Evolutionary conservation across 2,888 invertebrate genomes (phyloP).

Genomic region (Ectemnius lituratus): DNA sequence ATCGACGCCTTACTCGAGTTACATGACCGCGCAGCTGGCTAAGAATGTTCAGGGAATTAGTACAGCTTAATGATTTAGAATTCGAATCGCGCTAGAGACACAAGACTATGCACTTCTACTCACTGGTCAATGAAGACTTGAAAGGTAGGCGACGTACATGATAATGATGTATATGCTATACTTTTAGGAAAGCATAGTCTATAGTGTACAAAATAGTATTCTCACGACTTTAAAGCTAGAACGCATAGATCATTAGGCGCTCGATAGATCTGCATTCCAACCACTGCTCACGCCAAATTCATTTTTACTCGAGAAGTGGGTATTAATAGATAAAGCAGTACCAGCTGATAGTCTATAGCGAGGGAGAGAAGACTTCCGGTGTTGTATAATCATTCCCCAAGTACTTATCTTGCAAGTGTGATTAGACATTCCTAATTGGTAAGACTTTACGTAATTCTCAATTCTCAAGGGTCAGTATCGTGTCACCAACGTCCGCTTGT

Average conservation of each 20-base stretch:
- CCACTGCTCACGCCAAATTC: too few relatives aligned
- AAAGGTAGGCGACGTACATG: neutral
- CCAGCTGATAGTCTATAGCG: too few relatives aligned
- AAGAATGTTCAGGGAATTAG: neutral
- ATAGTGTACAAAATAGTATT: too few relatives aligned
- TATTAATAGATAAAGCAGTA: too few relatives aligned
- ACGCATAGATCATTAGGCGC: too few relatives aligned
- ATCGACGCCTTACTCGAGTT: slow-evolving; percentile 64
- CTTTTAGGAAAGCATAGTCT: too few relatives aligned
- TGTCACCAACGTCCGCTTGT: too few relatives aligned
- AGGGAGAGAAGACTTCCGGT: too few relatives aligned
- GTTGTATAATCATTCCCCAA: neutral
- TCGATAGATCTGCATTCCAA: too few relatives aligned
- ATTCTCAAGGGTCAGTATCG: neutral
- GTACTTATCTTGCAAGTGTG: slow-evolving; percentile 1
- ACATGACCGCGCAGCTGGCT: slow-evolving; percentile 48
- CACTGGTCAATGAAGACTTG: neutral
- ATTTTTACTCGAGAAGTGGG: too few relatives aligned
- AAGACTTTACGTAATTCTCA: neutral
- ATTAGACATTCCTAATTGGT: slow-evolving; percentile 1
- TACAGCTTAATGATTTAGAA: slow-evolving; percentile 8
- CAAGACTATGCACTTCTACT: slow-evolving; percentile 4
- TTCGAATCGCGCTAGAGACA: slow-evolving; percentile 22
- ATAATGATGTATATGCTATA: too few relatives aligned
- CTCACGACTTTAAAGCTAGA: too few relatives aligned